A percentile compares a stretch with the other conserved stretches of the same genome.
Conservation (phyloP, 2,888 invertebrate species). For the Cenopis cana region DNA sequence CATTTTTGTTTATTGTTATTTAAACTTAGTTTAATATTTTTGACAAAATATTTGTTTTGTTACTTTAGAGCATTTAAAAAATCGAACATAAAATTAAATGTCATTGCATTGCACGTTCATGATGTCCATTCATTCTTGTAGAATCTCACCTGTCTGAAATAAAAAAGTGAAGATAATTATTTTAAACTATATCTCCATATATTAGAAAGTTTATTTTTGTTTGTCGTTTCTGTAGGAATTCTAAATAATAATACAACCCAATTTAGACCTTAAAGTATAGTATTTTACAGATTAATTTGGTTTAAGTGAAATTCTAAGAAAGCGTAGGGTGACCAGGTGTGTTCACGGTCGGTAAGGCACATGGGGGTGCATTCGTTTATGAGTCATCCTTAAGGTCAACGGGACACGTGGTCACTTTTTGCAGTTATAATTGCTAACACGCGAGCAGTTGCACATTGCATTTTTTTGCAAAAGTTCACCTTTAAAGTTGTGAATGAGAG, state of each 20-base stretch:
- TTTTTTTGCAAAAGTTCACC: conserved; percentile 17
- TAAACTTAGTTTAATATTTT: no score
- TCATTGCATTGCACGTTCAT: conserved; percentile 36
- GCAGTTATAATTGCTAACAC: conserved; percentile 53
- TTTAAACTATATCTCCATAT: neutral
- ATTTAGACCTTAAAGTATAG: neutral
- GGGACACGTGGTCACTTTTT: conserved; percentile 70
- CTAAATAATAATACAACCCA: neutral
- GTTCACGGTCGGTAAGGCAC: conserved; percentile 72
- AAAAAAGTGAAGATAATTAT: conserved; percentile 15
- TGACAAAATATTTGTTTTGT: no score
- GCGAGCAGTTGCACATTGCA: conserved; percentile 47
- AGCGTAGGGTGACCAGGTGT: conserved; percentile 66
- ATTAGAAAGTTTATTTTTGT: neutral
- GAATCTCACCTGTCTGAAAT: conserved; percentile 59
- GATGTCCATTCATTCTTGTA: conserved; percentile 54
- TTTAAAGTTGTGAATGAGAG: conserved; percentile 13
- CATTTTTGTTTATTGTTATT: neutral
- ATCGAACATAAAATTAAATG: no score
- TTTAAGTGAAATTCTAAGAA: conserved; percentile 22
- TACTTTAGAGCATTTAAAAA: no score
- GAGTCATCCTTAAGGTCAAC: conserved; percentile 67
- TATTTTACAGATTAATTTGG: conserved; percentile 33
- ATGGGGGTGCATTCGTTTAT: conserved; percentile 59
- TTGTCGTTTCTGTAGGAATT: neutral